Conservation (phyloP, 2,797 vertebrate species). For the Peromyscus attwateri region DNA sequence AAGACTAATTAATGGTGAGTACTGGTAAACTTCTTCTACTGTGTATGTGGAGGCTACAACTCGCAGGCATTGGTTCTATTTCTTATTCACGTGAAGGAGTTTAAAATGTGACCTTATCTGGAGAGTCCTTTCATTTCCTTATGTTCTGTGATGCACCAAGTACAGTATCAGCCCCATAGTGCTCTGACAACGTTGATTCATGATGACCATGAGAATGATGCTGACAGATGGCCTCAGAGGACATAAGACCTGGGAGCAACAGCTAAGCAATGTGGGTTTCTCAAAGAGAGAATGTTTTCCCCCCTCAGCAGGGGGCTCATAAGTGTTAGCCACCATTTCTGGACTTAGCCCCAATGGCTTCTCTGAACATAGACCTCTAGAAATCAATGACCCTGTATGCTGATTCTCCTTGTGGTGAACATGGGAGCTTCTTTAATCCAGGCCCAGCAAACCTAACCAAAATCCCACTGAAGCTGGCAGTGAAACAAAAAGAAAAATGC, state of each 20-base stretch:
- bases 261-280: not conserved
- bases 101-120: too few relatives aligned
- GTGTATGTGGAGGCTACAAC: not conserved
- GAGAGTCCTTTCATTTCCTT: not conserved
- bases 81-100: not conserved
- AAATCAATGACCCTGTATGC: not conserved
- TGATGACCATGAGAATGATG: not conserved
- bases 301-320: not conserved
- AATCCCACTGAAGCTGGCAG: not conserved
- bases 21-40: not conserved
- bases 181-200: not conserved
- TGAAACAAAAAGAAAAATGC: not conserved
- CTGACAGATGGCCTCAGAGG: not conserved
- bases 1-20: not conserved
- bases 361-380: not conserved
- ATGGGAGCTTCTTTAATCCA: not conserved
- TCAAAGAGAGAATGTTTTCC: not conserved
- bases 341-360: too few relatives aligned
- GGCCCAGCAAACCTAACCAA: not conserved
- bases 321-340: not conserved
- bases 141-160: not conserved
- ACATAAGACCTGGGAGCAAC: too few relatives aligned
- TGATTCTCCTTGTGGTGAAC: not conserved
- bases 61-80: not conserved
- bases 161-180: not conserved